Base-by-base conservation (phyloP, 2,797 vertebrate species). In the Oreochromis grahami region DNA sequence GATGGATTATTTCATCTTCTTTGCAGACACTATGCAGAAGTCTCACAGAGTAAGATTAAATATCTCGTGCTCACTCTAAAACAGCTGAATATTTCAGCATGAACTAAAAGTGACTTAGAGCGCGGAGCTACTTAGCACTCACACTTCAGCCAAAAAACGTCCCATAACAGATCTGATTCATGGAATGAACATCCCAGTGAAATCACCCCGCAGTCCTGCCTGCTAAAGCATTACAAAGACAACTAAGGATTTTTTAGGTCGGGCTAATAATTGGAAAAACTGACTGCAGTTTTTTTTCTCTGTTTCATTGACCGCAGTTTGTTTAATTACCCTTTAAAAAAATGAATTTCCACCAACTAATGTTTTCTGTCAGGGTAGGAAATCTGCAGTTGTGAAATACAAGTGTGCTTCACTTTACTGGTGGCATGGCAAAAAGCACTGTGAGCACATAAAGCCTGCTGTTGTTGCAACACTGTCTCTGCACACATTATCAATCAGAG, bases 221-320 rank as follows among this genome's bases (percentile, higher is more conserved):
- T 90, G 90, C 91, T 93, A 86, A 90, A 93, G 91, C 89, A 79
- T 90, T 94, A 92, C 93, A 93, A 94, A 93, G 90, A 94, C 91
- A 92, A 88, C 91, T 85, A 81, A 91, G 84, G 89, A 95, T 94
- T 96, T 63, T 95, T 93, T 95, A 89, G 94, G 94, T 95, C 94
- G 96, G 90, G 89, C 91, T 95, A 95, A 95, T 94, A 95, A 94
- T 94, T 95, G 95, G 95, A 96, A 95, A 96, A 96, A 94, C 91
- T 95, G 93, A 95, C 92, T 94, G 86, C 77, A 77, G 89, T 80
- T 78, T 89, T 82, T 82, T 55, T 79, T 90, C 87, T 86, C 78
- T 83, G 79, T 91, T 88, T 90, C 88, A 89, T 78, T 90, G 81
- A 92, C 93, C 90, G n/a, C 94, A 92, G 92, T 94, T 94, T 93